Base-by-base conservation (phyloP, 2,888 invertebrate species). In the Cartodere bifasciata region DNA sequence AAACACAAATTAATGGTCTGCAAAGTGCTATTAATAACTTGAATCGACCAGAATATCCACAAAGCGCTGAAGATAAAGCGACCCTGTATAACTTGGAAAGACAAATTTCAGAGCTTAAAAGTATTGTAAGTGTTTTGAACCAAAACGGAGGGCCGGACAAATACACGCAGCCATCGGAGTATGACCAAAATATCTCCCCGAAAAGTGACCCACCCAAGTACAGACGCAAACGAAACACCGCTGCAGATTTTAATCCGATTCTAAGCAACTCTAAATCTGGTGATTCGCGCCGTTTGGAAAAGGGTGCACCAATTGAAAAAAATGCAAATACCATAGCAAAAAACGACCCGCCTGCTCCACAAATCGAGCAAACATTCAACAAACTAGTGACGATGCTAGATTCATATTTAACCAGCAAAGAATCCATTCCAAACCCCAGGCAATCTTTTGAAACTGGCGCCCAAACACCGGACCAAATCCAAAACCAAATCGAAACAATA, bases 41-140 rank as follows among this genome's bases (percentile, higher is more conserved):
- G 31, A 54, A 49, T 34, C 34, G 42, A 11, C 50, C 52, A 0
- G 47, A 48, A 29, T 50, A 54, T 34, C 31, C 39, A 2, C 51
- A 52, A 39, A 51, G 36, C 13, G 41, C 48, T 1, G 52, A 52
- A 31, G 55, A 57, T 37, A 46, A 48, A 35, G 39, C 36, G 5
- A 43, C 45, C 1, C 39, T 56, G 2, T 44, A 44, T 23, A 44
- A 46, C 30, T 41, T 57, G 20, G 49, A 55, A 26, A 38, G 46
- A 28, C 49, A 55, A 42, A 54, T 57, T 24, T 40, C 39, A 10
- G 52, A 53, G 23, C 43, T 57, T 23, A 52, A 50, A 28, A 37
- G 32, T 12, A 39, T 50, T 7, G 38, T 52, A 1, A 42, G 40
- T 27, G 38, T 37, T 34, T 34, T 49, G 28, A 36, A 35, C 13